A percentile compares a stretch with the other conserved stretches of the same genome.
Conservation (phyloP, 1,140 invertebrate genomes). For the Calephelis virginiensis region DNA sequence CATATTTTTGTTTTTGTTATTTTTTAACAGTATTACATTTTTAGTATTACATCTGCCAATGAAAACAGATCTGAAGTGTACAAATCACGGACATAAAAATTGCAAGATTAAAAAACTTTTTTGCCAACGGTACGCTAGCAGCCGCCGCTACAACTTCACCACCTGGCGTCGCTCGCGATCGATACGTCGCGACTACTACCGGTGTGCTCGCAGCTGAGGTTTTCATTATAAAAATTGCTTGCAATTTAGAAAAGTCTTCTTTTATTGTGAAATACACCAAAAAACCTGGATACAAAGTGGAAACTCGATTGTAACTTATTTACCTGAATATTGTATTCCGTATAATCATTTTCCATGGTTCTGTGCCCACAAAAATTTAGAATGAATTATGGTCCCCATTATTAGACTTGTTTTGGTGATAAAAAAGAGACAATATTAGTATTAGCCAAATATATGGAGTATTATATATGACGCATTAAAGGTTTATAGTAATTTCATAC, state of each 20-base stretch:
- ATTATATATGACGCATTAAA: too few relatives aligned
- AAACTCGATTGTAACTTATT: slow-evolving; percentile 1
- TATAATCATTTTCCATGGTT: slow-evolving; percentile 3
- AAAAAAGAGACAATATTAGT: neutral
- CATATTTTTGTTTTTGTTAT: too few relatives aligned
- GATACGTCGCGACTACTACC: slow-evolving; percentile 54
- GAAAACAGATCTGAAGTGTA: neutral
- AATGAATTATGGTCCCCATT: neutral
- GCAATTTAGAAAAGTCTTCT: slow-evolving; percentile 30
- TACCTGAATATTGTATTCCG: neutral
- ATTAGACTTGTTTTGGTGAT: neutral
- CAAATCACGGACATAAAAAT: too few relatives aligned
- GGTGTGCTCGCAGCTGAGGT: slow-evolving; percentile 29
- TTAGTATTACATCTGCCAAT: neutral
- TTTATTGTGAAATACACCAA: slow-evolving; percentile 19
- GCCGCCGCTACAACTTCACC: slow-evolving; percentile 12
- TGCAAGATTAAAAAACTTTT: neutral
- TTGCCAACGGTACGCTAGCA: neutral
- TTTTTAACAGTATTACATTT: too few relatives aligned
- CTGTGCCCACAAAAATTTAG: slow-evolving; percentile 1
- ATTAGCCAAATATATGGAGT: neutral
- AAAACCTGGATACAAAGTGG: neutral
- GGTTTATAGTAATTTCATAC: too few relatives aligned
- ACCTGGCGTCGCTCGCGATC: slow-evolving; percentile 54
- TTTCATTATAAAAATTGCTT: slow-evolving; percentile 39